Conservation (phyloP, 2,797 vertebrate species). For the Helostoma temminkii region DNA sequence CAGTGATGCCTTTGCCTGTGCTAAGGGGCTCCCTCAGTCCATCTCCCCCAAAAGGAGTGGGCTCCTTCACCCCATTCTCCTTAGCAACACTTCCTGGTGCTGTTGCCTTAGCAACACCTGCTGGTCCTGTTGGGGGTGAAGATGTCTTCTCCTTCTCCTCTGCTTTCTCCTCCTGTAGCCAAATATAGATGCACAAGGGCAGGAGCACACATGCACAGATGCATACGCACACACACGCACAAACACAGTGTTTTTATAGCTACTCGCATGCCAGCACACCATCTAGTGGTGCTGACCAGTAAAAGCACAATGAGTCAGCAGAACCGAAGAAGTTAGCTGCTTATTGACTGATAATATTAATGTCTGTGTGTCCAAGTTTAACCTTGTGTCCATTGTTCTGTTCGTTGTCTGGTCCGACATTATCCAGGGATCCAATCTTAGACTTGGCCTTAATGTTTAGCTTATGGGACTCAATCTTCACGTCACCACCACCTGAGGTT, state of each 20-base stretch:
- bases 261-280: constrained; percentile 28
- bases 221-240: constrained; percentile 24
- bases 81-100: constrained; percentile 73
- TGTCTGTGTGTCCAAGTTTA: constrained; percentile 16
- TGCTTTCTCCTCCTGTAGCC: constrained; percentile 85
- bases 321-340: not conserved
- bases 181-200: constrained; percentile 52
- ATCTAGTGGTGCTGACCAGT: constrained; percentile 55
- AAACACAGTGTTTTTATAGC: not conserved
- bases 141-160: constrained; percentile 82
- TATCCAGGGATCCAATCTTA: constrained; percentile 93
- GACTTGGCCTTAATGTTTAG: constrained; percentile 91
- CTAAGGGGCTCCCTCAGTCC: constrained; percentile 89
- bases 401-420: constrained; percentile 84
- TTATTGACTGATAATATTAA: not conserved
- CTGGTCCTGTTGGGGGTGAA: constrained; percentile 76
- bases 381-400: constrained; percentile 84
- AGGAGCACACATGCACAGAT: constrained; percentile 31
- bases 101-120: constrained; percentile 74
- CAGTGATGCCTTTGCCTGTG: constrained; percentile 91
- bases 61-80: constrained; percentile 89
- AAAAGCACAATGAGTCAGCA: constrained; percentile 66
- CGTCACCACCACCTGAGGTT: constrained; percentile 89
- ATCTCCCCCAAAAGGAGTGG: constrained; percentile 80
- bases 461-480: constrained; percentile 93